phyloP scores from a whole-genome alignment of 2,888 invertebrate genomes.

The Platerodrilus igneus region DNA sequence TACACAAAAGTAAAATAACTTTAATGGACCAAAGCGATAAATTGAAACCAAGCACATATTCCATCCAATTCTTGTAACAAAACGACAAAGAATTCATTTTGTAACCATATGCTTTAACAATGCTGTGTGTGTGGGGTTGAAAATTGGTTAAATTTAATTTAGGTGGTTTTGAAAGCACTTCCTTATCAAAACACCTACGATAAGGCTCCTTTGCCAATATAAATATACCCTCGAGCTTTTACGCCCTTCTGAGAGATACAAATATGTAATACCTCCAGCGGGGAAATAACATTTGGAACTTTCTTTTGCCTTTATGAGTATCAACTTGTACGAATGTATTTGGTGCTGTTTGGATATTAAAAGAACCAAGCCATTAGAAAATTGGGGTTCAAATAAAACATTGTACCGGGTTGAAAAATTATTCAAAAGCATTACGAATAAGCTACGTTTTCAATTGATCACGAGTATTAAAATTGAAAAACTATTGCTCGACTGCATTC shows the following conservation, averaged over 20 bases:
- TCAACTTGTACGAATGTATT: too few species aligned
- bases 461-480: too few species aligned
- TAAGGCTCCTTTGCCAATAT: constrained; percentile 33
- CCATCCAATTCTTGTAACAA: constrained; percentile 13
- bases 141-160: constrained; percentile 21
- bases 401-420: too few species aligned
- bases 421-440: too few species aligned
- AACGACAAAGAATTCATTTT: constrained; percentile 15
- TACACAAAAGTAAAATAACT: too few species aligned
- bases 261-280: constrained; percentile 20
- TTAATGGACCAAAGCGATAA: constrained; percentile 14
- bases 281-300: constrained; percentile 4
- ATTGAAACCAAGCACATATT: constrained; percentile 18
- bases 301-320: too few species aligned
- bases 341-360: too few species aligned
- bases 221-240: constrained; percentile 30
- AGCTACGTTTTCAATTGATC: too few species aligned
- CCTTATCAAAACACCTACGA: constrained; percentile 33
- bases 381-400: constrained; percentile 24
- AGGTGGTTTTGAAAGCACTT: constrained; percentile 18
- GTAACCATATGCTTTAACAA: constrained; percentile 4
- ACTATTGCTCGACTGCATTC: too few species aligned
- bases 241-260: constrained; percentile 21
- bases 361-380: constrained; percentile 27
- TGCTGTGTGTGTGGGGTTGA: constrained; percentile 10